Base-by-base conservation (phyloP, 2,888 invertebrate genomes). In the Cheilosia variabilis region DNA sequence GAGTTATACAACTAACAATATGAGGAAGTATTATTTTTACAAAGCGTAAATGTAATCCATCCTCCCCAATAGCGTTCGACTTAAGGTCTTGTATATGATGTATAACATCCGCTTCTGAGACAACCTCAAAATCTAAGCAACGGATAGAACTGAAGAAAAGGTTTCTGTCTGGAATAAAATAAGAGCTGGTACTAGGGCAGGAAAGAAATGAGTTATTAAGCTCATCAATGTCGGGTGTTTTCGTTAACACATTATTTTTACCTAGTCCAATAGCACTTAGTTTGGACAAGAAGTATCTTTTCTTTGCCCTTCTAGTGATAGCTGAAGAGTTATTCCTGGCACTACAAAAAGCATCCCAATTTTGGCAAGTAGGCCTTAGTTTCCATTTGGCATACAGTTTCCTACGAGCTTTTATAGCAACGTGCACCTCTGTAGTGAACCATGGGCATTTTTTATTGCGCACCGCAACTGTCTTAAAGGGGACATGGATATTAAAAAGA, bases 381-480 rank as follows among this genome's bases (percentile, higher is more conserved):
- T 66, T 66, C 52, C 52, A 66, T 13, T 15, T 24, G 15, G 22
- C 19, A 22, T 66, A 52, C 13, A 37, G 19, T 53, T 66, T 52
- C 7, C 41, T 41, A n/a, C 41, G 37, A 24, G 7, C 3, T 52
- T 66, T 66, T 5, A 66, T 37, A 6, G 66, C 66, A 41, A 5
- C 37, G 6, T 22, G 17, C 1, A 53, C 27, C 24, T 66, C 53
- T 4, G 15, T 4, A 4, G 66, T 45, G 31, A 45, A 57, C 55
- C 55, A 57, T 4, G 68, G 19, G 13, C 68, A 57, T 45, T 68
- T 55, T 19, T n/a, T n/a, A 31, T 68, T 43, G 4, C 19, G 27
- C 19, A 66, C 43, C 19, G 13, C 7, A 27, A 55, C 68, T 13
- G 27, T 68, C 17, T 68, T 57, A 0, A 68, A 4, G 17, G 41